phyloP scores from a whole-genome alignment of 2,888 invertebrate genomes.

The Dolichopus griseipennis region DNA sequence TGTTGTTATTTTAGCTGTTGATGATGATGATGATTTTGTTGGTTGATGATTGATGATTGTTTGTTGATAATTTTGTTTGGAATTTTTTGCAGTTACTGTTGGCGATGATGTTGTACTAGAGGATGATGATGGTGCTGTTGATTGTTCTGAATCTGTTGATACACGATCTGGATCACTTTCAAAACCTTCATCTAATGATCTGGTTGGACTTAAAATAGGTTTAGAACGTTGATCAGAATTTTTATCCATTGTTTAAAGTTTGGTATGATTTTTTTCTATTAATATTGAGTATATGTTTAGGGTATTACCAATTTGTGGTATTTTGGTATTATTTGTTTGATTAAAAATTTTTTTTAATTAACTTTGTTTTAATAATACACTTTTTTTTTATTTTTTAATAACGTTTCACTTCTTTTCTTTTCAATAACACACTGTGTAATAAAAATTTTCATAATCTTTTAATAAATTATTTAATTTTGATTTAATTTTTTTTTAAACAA shows the following conservation, averaged over 20 bases:
- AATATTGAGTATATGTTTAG: too few species aligned
- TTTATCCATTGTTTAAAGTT: constrained; percentile 24
- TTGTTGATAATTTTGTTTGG: constrained; percentile 1
- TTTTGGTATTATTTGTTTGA: background rate
- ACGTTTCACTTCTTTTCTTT: background rate
- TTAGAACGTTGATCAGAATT: constrained; percentile 42
- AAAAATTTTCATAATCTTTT: background rate
- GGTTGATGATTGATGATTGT: constrained; percentile 9
- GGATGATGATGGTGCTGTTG: constrained; percentile 25
- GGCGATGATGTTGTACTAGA: constrained; percentile 15
- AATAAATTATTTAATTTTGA: background rate
- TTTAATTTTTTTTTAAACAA: background rate
- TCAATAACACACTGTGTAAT: background rate
- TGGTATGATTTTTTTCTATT: background rate
- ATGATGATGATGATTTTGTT: constrained; percentile 14
- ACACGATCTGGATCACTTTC: constrained; percentile 46
- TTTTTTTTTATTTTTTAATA: background rate
- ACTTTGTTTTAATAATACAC: background rate
- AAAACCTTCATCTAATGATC: constrained; percentile 45
- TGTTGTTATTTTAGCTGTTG: constrained; percentile 18
- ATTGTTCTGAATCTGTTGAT: constrained; percentile 43
- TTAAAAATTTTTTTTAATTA: background rate
- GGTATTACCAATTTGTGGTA: too few species aligned
- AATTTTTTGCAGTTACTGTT: constrained; percentile 13
- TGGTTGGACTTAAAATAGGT: constrained; percentile 43